Percentiles rank a stretch among this genome's conserved stretches.
Evolutionary conservation across 2,888 invertebrate species (phyloP).

Genomic region (Pachliopta kotzebuea): DNA sequence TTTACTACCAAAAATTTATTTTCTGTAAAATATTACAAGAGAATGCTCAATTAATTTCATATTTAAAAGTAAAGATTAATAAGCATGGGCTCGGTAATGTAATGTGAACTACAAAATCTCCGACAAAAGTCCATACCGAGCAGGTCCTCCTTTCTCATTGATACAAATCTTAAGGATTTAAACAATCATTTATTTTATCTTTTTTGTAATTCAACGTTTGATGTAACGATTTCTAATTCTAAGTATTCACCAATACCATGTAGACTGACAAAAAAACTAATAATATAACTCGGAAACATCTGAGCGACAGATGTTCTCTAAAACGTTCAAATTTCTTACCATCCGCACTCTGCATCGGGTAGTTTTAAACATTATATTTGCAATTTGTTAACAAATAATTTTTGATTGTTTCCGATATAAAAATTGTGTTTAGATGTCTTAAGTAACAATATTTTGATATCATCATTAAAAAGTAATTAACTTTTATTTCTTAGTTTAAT

Average conservation of each 20-base stretch:
- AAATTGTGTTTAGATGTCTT: too few relatives aligned
- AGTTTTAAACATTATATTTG: background rate
- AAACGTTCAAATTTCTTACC: background rate
- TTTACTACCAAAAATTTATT: too few relatives aligned
- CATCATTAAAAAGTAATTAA: too few relatives aligned
- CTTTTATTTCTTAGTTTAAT: too few relatives aligned
- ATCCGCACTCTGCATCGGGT: background rate
- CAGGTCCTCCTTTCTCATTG: background rate
- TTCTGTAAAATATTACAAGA: too few relatives aligned
- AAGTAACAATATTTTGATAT: too few relatives aligned
- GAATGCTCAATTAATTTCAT: too few relatives aligned
- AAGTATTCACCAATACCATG: background rate
- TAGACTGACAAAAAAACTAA: background rate
- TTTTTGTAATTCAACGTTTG: background rate
- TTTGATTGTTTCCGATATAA: too few relatives aligned
- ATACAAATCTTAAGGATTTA: background rate
- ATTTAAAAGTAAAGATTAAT: too few relatives aligned
- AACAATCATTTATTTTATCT: background rate
- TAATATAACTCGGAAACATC: background rate
- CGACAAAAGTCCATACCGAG: too few relatives aligned
- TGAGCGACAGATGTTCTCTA: conserved; percentile 14
- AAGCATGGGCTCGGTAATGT: too few relatives aligned
- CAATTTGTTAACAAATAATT: background rate
- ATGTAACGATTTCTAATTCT: background rate
- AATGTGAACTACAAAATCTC: too few relatives aligned